Conservation (phyloP, 1,140 invertebrate genomes). For the Trachelipus rathkii region DNA sequence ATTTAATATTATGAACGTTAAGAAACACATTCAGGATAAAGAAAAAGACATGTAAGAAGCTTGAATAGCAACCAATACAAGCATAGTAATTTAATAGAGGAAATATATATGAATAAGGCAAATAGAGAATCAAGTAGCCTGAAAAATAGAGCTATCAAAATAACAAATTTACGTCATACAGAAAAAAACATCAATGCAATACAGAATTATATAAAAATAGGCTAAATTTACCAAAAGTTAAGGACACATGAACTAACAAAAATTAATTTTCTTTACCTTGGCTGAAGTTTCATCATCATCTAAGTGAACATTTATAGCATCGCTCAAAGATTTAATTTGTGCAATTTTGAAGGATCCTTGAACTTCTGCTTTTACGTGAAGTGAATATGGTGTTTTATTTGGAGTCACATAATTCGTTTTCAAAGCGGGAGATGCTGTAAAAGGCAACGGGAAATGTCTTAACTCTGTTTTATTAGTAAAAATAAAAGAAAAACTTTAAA, state of each 20-base stretch:
- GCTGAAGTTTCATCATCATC: neutral
- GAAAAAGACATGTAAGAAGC: too few species aligned
- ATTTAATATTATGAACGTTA: too few species aligned
- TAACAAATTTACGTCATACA: neutral
- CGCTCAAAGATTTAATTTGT: neutral
- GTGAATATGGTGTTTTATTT: neutral
- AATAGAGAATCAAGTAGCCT: too few species aligned
- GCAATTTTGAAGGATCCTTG: conserved; percentile 1
- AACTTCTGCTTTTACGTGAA: neutral
- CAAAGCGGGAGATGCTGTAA: neutral
- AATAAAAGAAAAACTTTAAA: too few species aligned
- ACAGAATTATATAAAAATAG: neutral
- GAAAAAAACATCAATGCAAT: neutral
- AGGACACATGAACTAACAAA: neutral
- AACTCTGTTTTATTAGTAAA: neutral
- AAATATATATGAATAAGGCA: too few species aligned
- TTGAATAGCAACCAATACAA: too few species aligned
- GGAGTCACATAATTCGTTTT: neutral
- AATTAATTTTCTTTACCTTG: neutral
- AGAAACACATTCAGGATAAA: too few species aligned
- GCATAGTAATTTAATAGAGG: too few species aligned
- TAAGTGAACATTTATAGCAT: neutral
- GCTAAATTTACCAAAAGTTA: neutral
- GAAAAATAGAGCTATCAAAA: too few species aligned
- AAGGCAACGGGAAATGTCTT: neutral